Evolutionary conservation across 2,888 invertebrate species (phyloP).

Genomic region (Campoletis raptor): DNA sequence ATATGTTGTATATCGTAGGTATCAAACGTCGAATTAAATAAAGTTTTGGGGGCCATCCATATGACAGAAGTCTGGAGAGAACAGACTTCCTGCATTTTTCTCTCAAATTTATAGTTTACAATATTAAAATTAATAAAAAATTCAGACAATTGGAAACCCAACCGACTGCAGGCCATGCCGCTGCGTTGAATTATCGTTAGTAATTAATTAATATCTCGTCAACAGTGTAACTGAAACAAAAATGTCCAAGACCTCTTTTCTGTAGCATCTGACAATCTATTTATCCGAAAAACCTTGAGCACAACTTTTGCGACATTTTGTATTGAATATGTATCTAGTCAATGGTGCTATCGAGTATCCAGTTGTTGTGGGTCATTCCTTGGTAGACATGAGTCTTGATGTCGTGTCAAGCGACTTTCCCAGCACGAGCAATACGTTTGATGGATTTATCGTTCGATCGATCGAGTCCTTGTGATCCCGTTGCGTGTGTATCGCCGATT

Average conservation of each 20-base stretch:
- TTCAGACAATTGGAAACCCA: not conserved
- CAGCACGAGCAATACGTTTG: slow-evolving; percentile 53
- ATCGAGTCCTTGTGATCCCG: slow-evolving; percentile 28
- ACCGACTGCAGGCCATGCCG: too few relatives aligned
- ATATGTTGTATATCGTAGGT: slow-evolving; percentile 5
- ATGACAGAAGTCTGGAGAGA: not conserved
- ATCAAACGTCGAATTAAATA: not conserved
- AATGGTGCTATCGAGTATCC: slow-evolving; percentile 15
- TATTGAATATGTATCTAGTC: not conserved
- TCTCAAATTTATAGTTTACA: not conserved
- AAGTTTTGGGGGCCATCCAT: not conserved
- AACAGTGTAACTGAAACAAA: not conserved
- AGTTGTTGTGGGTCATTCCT: slow-evolving; percentile 36
- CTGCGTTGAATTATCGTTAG: too few relatives aligned
- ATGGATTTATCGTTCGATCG: slow-evolving; percentile 65
- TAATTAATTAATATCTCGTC: not conserved
- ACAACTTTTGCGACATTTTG: not conserved
- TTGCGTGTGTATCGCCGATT: slow-evolving; percentile 52
- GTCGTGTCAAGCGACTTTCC: slow-evolving; percentile 41
- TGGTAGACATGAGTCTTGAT: slow-evolving; percentile 27
- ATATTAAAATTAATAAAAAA: not conserved
- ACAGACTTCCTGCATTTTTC: not conserved
- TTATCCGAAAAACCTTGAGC: not conserved
- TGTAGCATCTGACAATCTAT: not conserved
- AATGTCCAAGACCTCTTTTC: not conserved